Conservation (phyloP, 2,797 vertebrate species). For the Cossypha dichroa region DNA sequence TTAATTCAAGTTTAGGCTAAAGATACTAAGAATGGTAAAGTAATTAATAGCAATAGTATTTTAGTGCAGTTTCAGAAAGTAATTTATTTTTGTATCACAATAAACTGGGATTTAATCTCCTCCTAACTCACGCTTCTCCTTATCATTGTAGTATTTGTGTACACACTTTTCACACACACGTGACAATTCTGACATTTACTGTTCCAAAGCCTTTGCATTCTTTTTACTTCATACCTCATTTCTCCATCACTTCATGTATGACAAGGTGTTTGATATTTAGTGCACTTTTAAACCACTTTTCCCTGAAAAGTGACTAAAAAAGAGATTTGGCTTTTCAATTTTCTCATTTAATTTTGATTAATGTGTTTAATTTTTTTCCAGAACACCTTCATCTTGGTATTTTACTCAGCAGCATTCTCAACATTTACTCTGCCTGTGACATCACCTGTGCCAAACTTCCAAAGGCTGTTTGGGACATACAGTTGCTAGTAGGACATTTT, state of each 20-base stretch:
- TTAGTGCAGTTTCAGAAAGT: background rate
- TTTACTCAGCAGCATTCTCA: background rate
- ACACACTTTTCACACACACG: background rate
- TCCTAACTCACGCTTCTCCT: background rate
- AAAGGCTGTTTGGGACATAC: background rate
- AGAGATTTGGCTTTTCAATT: background rate
- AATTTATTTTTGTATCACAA: background rate
- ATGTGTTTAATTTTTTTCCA: background rate
- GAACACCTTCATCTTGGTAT: background rate
- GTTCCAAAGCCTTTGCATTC: background rate
- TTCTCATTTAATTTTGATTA: background rate
- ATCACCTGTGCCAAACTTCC: background rate
- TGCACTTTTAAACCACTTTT: background rate
- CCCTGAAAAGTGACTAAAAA: background rate
- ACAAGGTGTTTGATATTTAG: background rate
- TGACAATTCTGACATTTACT: background rate
- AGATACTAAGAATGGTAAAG: background rate
- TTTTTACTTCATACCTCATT: background rate
- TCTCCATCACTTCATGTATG: background rate
- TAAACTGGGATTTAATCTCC: conserved; percentile 12
- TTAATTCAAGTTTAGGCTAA: background rate
- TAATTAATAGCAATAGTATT: background rate
- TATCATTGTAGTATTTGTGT: background rate
- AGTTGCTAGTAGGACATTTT: background rate
- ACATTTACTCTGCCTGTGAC: background rate